Base-by-base conservation (phyloP, 2,888 invertebrate species). In the Stomorhina lunata region DNA sequence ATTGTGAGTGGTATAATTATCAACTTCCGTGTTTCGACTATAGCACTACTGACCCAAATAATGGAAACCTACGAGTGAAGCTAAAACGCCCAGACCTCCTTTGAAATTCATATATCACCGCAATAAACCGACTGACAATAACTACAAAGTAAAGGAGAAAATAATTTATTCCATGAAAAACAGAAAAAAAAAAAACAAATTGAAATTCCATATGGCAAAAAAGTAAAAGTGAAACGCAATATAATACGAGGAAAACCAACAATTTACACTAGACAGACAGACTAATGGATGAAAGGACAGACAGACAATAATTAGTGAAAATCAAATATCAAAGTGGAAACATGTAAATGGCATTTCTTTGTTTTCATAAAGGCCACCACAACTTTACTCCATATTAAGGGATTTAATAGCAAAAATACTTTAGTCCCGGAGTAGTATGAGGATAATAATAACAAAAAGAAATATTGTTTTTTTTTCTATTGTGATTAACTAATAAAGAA, bases 151-250 rank as follows among this genome's bases (percentile, higher is more conserved):
- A 27, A 65, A 68, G 68, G 57, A 73, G 45, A 73, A 69, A 68
- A 57, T 37, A 48, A 69, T n/a, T n/a, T n/a, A 80, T 71, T 71
- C 63, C 57, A 66, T 37, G 57, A 20, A 61, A 40, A 53, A 32
- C 43, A 71, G 9, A 34, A 7, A n/a, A 63, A 50, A 61, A 17
- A 76, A 72, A 76, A 77, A 61, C 81, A 66, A 77, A 77, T 79
- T 79, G 79, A 82, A 82, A 82, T 79, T 79, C 82, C 82, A 82
- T 82, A 82, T 82, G 82, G 82, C 78, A 81, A 75, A 83, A 85
- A 83, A 88, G 89, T 87, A 88, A 88, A 89, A 88, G 88, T 89
- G 89, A 89, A 89, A 89, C 89, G 89, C 88, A 89, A 89, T 89
- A 89, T 86, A 48, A 22, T n/a, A n/a, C n/a, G n/a, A n/a, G n/a